A percentile compares a stretch with the other conserved stretches of the same genome.
These are phyloP conservation scores for Tauraco erythrolophus DNA, from an alignment of 2,113 vertebrate genomes.

Conservation along the genomic window DNA sequence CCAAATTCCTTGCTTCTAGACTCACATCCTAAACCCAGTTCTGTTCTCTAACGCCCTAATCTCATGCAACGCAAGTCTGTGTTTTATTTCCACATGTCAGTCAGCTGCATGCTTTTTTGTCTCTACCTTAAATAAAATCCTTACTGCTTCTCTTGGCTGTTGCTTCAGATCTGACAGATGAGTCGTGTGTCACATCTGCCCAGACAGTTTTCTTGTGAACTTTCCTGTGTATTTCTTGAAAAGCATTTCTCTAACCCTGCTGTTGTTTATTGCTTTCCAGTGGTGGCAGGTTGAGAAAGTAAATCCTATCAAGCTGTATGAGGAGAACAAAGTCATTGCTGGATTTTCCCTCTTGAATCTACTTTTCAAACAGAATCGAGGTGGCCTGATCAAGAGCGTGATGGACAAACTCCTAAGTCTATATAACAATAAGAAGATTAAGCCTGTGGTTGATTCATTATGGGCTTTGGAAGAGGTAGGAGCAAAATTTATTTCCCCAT, in stretches of 20 bases:
- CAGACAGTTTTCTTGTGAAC: neutral
- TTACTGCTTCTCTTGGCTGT: neutral
- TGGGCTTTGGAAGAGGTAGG: conserved; percentile 99
- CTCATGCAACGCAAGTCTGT: neutral
- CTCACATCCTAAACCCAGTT: neutral
- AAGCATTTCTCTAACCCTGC: neutral
- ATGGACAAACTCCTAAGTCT: conserved; percentile 90
- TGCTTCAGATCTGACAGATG: neutral
- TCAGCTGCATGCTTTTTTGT: neutral
- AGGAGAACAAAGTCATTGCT: conserved; percentile 98
- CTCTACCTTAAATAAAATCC: neutral
- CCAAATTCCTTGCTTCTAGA: neutral
- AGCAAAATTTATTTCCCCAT: neutral
- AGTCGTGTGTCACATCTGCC: neutral
- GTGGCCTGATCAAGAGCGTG: conserved; percentile 82
- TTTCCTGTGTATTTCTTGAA: neutral
- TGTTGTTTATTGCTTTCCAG: conserved; percentile 71
- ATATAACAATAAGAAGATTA: conserved; percentile 92
- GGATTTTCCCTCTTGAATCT: conserved; percentile 96
- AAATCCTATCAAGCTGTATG: conserved; percentile 97
- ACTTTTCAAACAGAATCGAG: conserved; percentile 93
- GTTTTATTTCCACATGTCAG: neutral
- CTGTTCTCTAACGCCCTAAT: neutral
- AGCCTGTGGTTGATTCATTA: conserved; percentile 93
- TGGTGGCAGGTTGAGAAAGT: conserved; percentile 99